These are phyloP conservation scores for Hartigia nigra DNA, from an alignment of 2,888 invertebrate species.

Conservation along the genomic window DNA sequence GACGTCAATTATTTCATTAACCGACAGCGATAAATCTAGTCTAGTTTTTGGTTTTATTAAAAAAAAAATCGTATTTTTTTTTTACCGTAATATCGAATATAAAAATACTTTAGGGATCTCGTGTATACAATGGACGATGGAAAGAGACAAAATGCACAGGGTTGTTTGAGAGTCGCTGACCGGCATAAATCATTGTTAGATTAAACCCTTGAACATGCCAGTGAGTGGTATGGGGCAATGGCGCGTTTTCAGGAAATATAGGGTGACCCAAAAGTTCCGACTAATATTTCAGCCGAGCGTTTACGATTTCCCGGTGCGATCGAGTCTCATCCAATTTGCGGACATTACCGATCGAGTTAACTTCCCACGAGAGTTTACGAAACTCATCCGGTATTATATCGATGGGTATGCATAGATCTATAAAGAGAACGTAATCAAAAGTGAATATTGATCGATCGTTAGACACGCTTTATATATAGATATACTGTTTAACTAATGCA, in stretches of 20 bases:
- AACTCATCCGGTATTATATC: conserved; percentile 34
- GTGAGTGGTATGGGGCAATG: conserved; percentile 41
- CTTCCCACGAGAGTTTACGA: neutral
- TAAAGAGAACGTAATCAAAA: neutral
- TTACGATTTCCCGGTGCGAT: neutral
- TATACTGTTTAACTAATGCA: neutral
- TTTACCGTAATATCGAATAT: neutral
- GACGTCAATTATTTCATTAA: neutral
- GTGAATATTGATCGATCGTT: neutral
- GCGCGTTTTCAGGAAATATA: conserved; percentile 56
- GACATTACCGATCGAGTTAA: neutral
- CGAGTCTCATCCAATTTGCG: neutral
- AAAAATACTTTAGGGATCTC: neutral
- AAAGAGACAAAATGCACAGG: neutral
- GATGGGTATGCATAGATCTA: neutral
- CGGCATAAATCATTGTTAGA: conserved; percentile 64
- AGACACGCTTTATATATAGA: neutral
- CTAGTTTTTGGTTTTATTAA: no score
- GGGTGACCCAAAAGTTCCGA: conserved; percentile 57
- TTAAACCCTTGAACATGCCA: conserved; percentile 55
- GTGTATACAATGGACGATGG: neutral
- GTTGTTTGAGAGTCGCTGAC: conserved; percentile 51
- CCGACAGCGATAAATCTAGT: neutral
- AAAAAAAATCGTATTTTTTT: neutral
- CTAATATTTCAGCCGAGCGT: conserved; percentile 24